Conservation (phyloP, 1,140 invertebrate species). For the Achatina immaculata region DNA sequence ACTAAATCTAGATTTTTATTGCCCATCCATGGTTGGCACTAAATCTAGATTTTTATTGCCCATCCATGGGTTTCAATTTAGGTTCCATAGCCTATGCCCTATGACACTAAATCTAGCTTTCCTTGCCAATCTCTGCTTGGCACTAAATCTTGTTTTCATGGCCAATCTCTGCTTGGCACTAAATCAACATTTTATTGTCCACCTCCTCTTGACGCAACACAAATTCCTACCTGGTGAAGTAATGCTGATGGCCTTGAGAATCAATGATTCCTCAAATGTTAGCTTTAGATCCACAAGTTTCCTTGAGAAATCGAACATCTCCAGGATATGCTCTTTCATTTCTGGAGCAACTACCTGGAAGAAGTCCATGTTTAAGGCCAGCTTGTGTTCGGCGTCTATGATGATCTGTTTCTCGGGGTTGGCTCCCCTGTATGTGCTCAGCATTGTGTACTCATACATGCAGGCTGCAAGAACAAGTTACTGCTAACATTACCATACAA, state of each 20-base stretch:
- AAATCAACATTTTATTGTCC: too few species aligned
- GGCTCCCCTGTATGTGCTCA: neutral
- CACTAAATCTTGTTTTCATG: too few species aligned
- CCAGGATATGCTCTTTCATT: neutral
- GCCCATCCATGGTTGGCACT: too few species aligned
- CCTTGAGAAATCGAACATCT: neutral
- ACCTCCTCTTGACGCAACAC: too few species aligned
- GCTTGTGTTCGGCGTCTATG: slow-evolving; percentile 13
- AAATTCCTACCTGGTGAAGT: slow-evolving; percentile 10
- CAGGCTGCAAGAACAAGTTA: neutral
- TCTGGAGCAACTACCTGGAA: neutral
- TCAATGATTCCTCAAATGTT: slow-evolving; percentile 9
- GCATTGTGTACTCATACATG: slow-evolving; percentile 2
- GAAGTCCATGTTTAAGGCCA: neutral
- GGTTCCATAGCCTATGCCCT: too few species aligned
- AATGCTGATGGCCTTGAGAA: slow-evolving; percentile 26
- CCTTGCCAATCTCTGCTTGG: too few species aligned
- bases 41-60: too few species aligned
- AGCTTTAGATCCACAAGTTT: slow-evolving; percentile 22
- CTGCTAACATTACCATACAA: too few species aligned
- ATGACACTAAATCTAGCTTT: too few species aligned
- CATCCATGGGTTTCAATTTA: too few species aligned
- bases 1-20: too few species aligned
- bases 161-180: too few species aligned
- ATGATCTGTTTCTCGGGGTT: slow-evolving; percentile 10